phyloP scores from a whole-genome alignment of 2,797 vertebrate genomes.

The Esox lucius region DNA sequence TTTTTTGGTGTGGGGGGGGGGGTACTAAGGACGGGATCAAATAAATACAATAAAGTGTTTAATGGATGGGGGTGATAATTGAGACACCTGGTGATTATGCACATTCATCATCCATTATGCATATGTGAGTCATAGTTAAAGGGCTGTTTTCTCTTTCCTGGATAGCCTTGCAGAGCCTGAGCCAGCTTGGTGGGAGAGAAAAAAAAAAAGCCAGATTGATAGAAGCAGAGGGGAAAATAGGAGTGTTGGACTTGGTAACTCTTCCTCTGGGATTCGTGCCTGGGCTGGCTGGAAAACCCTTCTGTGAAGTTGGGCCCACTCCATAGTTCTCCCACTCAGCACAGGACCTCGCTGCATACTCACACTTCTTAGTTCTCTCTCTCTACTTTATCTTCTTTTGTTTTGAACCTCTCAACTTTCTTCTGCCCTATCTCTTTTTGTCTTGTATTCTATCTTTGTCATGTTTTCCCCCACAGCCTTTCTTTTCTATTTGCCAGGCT shows the following conservation, averaged over 20 bases:
- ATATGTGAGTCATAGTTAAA: constrained; percentile 34
- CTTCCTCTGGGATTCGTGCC: constrained; percentile 18
- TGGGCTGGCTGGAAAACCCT: constrained; percentile 15
- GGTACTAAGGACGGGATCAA: not conserved
- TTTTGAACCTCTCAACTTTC: not conserved
- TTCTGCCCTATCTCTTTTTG: not conserved
- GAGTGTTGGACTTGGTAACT: constrained; percentile 27
- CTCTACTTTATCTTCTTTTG: not conserved
- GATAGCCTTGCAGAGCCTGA: not conserved
- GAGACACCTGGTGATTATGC: constrained; percentile 40
- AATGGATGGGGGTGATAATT: constrained; percentile 33
- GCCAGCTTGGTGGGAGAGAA: constrained; percentile 10
- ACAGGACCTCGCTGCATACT: constrained; percentile 10
- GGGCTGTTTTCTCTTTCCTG: not conserved
- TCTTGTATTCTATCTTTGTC: not conserved
- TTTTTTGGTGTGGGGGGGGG: no score
- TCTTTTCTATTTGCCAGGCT: not conserved
- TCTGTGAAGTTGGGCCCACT: constrained; percentile 11
- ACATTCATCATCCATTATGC: constrained; percentile 40
- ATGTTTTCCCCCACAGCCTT: not conserved
- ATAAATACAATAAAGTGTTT: constrained; percentile 4
- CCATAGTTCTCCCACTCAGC: not conserved
- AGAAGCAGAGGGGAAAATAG: constrained; percentile 25
- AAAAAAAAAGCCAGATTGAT: constrained; percentile 5
- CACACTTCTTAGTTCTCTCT: not conserved